Evolutionary conservation across 2,797 vertebrate genomes (phyloP).

Genomic region (Varecia variegata): DNA sequence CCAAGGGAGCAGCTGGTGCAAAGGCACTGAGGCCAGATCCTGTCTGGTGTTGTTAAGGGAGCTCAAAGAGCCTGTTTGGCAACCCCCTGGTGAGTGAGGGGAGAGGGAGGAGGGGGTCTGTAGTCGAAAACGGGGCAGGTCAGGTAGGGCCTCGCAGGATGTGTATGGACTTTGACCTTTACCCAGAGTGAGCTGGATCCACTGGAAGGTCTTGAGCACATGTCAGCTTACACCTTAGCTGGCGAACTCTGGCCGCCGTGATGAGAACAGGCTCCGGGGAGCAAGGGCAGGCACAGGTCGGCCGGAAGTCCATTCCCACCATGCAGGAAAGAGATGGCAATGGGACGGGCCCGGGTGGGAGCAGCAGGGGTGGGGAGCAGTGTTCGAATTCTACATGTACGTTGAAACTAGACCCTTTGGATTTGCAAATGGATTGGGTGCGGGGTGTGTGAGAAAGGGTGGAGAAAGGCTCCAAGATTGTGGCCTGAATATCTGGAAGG

Average conservation of each 20-base stretch:
- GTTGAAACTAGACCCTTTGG: not conserved
- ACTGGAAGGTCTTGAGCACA: not conserved
- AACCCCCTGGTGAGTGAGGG: too few species aligned
- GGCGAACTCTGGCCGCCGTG: not conserved
- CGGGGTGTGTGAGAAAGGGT: not conserved
- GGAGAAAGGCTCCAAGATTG: not conserved
- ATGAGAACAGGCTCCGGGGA: not conserved
- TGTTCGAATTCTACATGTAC: not conserved
- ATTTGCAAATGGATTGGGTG: not conserved
- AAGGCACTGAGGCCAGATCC: not conserved
- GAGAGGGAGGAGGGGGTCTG: not conserved
- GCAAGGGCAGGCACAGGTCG: not conserved
- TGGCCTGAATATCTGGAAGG: not conserved
- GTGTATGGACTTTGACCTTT: not conserved
- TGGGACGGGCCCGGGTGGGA: fast-evolving
- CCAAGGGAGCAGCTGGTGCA: not conserved
- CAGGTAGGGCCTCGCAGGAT: not conserved
- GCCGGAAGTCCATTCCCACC: fast-evolving
- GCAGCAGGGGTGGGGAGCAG: not conserved
- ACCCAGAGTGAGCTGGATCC: not conserved
- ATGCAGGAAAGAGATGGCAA: fast-evolving
- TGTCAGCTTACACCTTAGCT: not conserved
- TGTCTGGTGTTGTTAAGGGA: not conserved
- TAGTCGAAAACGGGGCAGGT: not conserved
- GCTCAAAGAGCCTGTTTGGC: not conserved